Evolutionary conservation across 2,113 vertebrate genomes (phyloP).

Genomic region (Turdus rufiventris): DNA sequence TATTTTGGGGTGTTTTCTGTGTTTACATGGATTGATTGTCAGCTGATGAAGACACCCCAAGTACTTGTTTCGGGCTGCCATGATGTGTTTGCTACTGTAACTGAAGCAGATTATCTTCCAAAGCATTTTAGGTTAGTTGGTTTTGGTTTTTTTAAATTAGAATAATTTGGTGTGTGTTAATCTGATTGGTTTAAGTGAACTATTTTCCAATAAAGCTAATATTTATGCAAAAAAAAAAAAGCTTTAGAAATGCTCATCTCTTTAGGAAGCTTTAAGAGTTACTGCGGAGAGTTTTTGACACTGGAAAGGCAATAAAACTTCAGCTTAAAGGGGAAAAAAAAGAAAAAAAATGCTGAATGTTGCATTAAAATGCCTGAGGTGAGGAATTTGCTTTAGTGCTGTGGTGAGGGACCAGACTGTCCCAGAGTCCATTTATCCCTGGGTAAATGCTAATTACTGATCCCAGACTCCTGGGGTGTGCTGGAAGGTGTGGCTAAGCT

Average conservation of each 20-base stretch:
- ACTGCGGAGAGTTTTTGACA: not conserved
- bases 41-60: slow-evolving; percentile 16
- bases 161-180: slow-evolving; percentile 57
- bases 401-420: not conserved
- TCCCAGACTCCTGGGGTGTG: not conserved
- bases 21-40: slow-evolving; percentile 38
- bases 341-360: not conserved
- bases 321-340: not conserved
- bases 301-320: not conserved
- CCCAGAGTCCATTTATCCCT: accelerated
- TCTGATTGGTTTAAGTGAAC: slow-evolving; percentile 59
- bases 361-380: not conserved
- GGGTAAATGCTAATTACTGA: not conserved
- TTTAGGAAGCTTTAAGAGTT: slow-evolving; percentile 4
- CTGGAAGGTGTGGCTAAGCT: not conserved
- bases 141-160: slow-evolving; percentile 23
- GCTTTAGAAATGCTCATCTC: slow-evolving; percentile 53
- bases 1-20: slow-evolving; percentile 33
- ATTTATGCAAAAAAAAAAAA: slow-evolving; percentile 56
- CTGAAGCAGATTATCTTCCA: slow-evolving; percentile 52
- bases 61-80: slow-evolving; percentile 42
- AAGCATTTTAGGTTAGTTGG: slow-evolving; percentile 44
- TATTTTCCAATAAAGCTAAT: slow-evolving; percentile 67
- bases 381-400: not conserved
- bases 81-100: slow-evolving; percentile 62